Base-by-base conservation (phyloP, 2,888 invertebrate genomes). In the Pterostichus niger region DNA sequence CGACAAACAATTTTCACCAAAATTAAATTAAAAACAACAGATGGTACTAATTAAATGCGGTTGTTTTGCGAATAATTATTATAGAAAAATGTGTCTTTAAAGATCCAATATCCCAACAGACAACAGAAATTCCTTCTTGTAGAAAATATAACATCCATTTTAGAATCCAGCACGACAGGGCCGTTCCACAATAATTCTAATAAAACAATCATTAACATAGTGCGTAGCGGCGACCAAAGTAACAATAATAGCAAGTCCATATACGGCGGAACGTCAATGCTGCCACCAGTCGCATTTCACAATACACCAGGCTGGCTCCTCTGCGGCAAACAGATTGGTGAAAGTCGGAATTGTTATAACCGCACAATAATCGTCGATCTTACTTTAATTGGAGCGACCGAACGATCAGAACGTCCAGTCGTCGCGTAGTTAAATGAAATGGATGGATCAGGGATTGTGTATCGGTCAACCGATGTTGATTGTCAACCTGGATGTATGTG, bases 331-430 rank as follows among this genome's bases (percentile, higher is more conserved):
- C 85, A 84, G 84, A 84, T 84, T 86, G 88, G 88, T 88, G 88
- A 88, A 89, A 89, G 89, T 89, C 86, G 86, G 88, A 88, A 89
- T 88, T 89, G 88, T 88, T 88, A 88, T 87, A 86, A 83, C 59
- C 86, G 87, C 88, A 90, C 89, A 89, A 90, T 90, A 89, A 90
- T 88, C 89, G 88, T 90, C 88, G 86, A 89, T 90, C 89, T 89
- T 88, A 86, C 89, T 90, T 88, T 89, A 90, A 90, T 90, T 90
- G 90, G 89, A 89, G 88, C 75, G 82, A n/a, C 54, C 31, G 73
- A 75, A 49, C 52, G 73, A 68, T 68, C 73, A 17, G 79, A 73
- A 33, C 33, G 64, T 68, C 61, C 13, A 49, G n/a, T 10, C 9
- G n/a, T 15, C 33, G 44, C 73, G 82, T 75, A 82, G 82, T 82